Evolutionary conservation across 2,888 invertebrate genomes (phyloP), one percentile per base, ranked within the genome.

Genomic region (Caenorhabditis sp.): DNA sequence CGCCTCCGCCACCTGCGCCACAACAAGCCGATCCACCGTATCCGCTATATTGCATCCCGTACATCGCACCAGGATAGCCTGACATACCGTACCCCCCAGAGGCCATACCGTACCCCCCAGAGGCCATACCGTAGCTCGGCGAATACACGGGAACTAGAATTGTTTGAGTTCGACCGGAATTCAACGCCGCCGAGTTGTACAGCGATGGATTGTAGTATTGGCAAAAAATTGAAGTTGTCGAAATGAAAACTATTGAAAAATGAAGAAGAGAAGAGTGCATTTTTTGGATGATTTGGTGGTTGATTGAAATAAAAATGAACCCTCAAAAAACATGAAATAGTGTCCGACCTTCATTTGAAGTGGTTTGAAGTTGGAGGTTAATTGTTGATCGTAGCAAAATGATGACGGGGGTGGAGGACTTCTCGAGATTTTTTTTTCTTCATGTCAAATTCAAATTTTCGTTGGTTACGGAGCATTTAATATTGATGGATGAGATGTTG

Each of bases 101-200:
- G 21, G 27, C 49, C 1, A 58, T 62, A 12, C 21, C 43, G 14
- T 49, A 54, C 26, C 62, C 51, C 19, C 37, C 57, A 21, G n/a
- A 23, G n/a, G 21, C 8, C 49, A 60, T 0, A 31, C 43, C 26
- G 14, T 17, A 17, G 3, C 53, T 61, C 58, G 63, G 64, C 14
- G 67, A 64, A 50, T 67, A 72, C 23, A 72, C 64, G 6, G 72
- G 72, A n/a, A 72, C 72, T 1, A 72, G 49, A 17, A 72, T 59
- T 1, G 72, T 72, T 17, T 67, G 67, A 24, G 64, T 67, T 21
- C 71, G 59, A 21, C 53, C 53, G 21, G 70, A 57, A 62, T 62
- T 2, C 60, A 55, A 1, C 8, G 8, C 43, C 6, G 31, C 31
- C 4, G 43, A 43, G 14, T 5, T 43, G 17, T 17, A 17, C 14